These are phyloP conservation scores for Premnoplex brunnescens DNA, from an alignment of 2,797 vertebrate genomes.

Conservation along the genomic window DNA sequence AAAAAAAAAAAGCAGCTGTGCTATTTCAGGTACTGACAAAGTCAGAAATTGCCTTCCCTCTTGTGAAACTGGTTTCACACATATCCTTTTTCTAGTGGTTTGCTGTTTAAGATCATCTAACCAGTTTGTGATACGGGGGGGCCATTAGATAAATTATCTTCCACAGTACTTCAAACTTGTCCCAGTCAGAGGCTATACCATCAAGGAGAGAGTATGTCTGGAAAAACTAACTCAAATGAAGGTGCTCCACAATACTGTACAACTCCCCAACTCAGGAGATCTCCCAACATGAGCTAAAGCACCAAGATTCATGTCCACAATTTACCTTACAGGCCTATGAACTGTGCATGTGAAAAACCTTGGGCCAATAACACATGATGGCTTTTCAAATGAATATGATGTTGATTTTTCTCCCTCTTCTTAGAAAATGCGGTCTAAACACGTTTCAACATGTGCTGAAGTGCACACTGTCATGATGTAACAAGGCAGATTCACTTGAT, in stretches of 20 bases:
- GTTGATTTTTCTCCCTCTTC: background rate
- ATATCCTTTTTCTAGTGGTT: background rate
- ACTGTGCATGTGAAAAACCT: background rate
- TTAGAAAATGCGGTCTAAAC: background rate
- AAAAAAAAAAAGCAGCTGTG: background rate
- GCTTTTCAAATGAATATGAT: background rate
- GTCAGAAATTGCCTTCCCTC: background rate
- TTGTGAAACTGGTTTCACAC: background rate
- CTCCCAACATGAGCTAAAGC: background rate
- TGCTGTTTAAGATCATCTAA: background rate
- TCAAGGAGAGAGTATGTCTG: background rate
- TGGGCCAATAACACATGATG: background rate
- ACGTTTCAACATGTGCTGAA: background rate
- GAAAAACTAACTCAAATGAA: background rate
- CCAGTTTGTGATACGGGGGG: fast-evolving
- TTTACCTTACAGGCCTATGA: background rate
- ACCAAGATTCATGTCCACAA: background rate
- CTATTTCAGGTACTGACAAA: background rate
- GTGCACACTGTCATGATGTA: background rate
- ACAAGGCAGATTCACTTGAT: background rate
- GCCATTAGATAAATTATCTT: background rate
- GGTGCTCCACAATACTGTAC: background rate
- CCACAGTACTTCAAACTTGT: background rate
- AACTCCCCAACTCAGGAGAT: background rate
- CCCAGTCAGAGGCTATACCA: background rate